These are phyloP conservation scores for Smittia aterrima DNA, from an alignment of 2,888 invertebrate species.

Conservation along the genomic window DNA sequence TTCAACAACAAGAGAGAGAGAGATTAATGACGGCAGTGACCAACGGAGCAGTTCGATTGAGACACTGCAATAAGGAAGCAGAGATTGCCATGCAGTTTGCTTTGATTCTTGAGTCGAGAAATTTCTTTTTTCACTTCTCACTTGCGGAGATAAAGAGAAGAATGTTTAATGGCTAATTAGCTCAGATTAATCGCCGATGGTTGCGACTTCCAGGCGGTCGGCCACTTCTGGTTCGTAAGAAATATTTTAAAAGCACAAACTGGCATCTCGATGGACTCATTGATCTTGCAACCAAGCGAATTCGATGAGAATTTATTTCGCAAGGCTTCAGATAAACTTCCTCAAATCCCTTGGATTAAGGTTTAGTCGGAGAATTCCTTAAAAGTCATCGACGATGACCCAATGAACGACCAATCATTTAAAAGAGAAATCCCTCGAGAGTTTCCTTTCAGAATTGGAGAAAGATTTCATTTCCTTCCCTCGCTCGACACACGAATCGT, in stretches of 20 bases:
- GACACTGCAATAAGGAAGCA: neutral
- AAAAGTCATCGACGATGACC: neutral
- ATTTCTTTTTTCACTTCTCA: neutral
- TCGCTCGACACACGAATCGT: no score
- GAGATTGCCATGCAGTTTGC: neutral
- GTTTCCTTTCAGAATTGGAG: no score
- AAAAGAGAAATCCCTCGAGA: neutral
- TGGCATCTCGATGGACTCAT: conserved; percentile 1
- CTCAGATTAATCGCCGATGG: conserved; percentile 30
- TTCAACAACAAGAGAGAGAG: neutral
- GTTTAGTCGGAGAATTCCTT: neutral
- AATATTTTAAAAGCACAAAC: neutral
- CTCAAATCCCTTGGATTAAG: neutral
- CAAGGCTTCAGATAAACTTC: neutral
- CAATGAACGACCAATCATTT: neutral
- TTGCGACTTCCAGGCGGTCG: neutral
- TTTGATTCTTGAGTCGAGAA: neutral
- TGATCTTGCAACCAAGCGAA: neutral
- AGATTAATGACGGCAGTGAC: conserved; percentile 35
- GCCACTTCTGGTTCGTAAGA: neutral
- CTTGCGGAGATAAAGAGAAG: neutral
- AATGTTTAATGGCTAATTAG: conserved; percentile 28
- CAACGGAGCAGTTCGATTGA: conserved; percentile 15
- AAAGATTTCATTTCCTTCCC: neutral
- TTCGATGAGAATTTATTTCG: neutral